Evolutionary conservation across 2,113 vertebrate genomes (phyloP), one percentile per base, ranked within the genome.

Genomic region (Pavo muticus): DNA sequence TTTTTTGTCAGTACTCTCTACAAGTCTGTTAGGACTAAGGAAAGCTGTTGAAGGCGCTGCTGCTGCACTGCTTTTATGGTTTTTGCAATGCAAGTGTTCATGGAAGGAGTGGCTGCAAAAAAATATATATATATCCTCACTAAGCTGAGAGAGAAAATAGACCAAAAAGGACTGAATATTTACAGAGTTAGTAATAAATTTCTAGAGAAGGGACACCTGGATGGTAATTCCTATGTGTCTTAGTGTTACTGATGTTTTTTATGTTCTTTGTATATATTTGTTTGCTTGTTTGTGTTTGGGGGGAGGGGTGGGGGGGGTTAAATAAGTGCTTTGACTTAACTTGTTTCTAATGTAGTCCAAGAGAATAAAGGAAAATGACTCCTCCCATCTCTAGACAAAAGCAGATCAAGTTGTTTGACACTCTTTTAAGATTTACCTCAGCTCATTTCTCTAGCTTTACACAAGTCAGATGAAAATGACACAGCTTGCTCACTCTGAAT

Each of bases 401-500:
- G 27, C 45, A 63, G n/a, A 72, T 45, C 3, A 14, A 83, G 19
- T 37, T 59, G 15, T 60, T 77, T 71, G 47, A 47, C 47, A 74
- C 21, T 57, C 92, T 81, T 94, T 68, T 27, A 67, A 83, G 68
- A 88, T 93, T 83, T 88, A 42, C 75, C 78, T 88, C 50, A 50
- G 29, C 44, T 90, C 67, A 32, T 94, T 94, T 91, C 56, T 87
- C 57, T n/a, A 9, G 40, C 68, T 79, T 86, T 88, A 78, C 30
- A 70, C 15, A 68, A 71, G 76, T 30, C 57, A 80, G 47, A 91
- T 90, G 72, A 65, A 94, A 95, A 84, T 69, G 40, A 54, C 61
- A 85, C 50, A 57, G 85, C 61, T 77, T 90, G 72, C 84, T 93
- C 83, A 67, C 64, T 37, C n/a, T 78, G 72, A 91, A 87, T 84